Evolutionary conservation across 2,113 vertebrate genomes (phyloP).

Genomic region (Sinocyclocheilus anshuiensis): DNA sequence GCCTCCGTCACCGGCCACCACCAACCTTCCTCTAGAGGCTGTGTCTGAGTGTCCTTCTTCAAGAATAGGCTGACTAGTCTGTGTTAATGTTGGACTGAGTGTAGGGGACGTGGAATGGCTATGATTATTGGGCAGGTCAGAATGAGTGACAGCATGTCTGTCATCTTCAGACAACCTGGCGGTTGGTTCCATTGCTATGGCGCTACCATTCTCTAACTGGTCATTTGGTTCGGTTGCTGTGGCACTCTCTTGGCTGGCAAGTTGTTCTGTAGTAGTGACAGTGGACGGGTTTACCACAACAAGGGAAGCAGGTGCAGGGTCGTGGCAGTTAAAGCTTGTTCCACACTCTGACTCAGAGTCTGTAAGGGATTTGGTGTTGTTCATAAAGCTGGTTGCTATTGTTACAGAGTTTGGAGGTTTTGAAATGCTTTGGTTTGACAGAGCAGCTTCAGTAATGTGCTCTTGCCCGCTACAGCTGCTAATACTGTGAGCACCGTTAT

Average conservation of each 20-base stretch:
- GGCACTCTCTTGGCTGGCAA: constrained; percentile 86
- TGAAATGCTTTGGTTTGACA: constrained; percentile 96
- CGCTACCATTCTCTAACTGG: constrained; percentile 77
- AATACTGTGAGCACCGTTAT: constrained; percentile 65
- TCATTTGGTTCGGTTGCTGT: constrained; percentile 86
- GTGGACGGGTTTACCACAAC: constrained; percentile 61
- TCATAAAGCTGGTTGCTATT: constrained; percentile 71
- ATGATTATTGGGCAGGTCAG: constrained; percentile 46
- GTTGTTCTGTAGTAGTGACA: constrained; percentile 77
- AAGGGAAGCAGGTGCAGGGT: constrained; percentile 64
- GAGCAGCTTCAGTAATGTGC: constrained; percentile 86
- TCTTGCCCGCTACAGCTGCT: constrained; percentile 63
- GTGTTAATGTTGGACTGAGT: constrained; percentile 10
- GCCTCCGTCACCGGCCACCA: constrained; percentile 29
- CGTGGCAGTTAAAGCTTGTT: constrained; percentile 92
- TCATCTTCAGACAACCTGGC: constrained; percentile 42
- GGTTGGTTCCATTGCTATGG: constrained; percentile 60
- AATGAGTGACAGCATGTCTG: constrained; percentile 32
- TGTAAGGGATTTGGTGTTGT: constrained; percentile 76
- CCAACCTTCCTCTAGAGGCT: constrained; percentile 38
- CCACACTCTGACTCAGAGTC: constrained; percentile 82
- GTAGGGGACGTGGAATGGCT: constrained; percentile 36
- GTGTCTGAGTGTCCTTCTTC: constrained; percentile 41
- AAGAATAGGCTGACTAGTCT: constrained; percentile 16
- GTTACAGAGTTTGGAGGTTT: constrained; percentile 76